Evolutionary conservation across 2,888 invertebrate genomes (phyloP).

Genomic region (Cecidostiba fungosa): DNA sequence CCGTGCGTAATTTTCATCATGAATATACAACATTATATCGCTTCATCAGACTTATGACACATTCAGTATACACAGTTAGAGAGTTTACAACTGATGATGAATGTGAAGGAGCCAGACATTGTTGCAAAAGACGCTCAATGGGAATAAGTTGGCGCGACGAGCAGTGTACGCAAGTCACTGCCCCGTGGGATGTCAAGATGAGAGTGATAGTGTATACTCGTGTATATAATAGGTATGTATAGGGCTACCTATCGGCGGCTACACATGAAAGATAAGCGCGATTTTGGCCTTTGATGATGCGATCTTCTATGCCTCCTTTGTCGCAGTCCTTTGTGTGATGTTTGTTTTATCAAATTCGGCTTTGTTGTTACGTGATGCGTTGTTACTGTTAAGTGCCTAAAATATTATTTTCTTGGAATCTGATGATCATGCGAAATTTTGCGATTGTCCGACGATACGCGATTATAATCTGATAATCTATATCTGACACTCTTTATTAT

Average conservation of each 20-base stretch:
- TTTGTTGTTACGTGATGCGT: no score
- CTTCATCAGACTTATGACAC: background rate
- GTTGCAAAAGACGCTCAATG: background rate
- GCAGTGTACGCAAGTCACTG: constrained; percentile 29
- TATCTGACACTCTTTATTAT: background rate
- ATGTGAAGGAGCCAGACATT: background rate
- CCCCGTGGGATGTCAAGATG: background rate
- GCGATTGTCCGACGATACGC: background rate
- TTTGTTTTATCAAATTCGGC: no score
- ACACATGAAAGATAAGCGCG: background rate
- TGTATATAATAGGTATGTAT: background rate
- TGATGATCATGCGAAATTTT: background rate
- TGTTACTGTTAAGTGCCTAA: no score
- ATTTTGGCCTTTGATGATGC: background rate
- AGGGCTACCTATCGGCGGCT: background rate
- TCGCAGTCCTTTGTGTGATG: no score
- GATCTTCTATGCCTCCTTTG: no score
- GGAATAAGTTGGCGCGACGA: background rate
- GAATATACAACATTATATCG: no score
- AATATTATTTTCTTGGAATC: no score
- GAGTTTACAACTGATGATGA: background rate
- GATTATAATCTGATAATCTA: background rate
- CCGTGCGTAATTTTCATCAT: no score
- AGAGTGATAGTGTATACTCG: background rate
- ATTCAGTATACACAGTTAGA: background rate